phyloP scores from a whole-genome alignment of 2,113 vertebrate species.

The Gasterosteus aculeatus region DNA sequence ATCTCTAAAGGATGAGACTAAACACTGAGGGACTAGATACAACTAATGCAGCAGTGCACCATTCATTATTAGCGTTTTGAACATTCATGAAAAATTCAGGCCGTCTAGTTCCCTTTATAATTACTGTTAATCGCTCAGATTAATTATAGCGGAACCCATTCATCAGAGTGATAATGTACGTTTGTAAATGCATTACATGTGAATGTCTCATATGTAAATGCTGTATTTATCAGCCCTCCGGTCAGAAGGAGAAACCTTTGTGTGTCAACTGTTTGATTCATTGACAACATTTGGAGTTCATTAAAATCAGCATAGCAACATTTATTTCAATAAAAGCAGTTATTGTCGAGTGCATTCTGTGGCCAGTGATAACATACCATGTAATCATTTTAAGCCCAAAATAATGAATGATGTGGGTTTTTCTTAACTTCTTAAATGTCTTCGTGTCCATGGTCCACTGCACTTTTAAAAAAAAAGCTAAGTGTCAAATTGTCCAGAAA shows the following conservation, averaged over 20 bases:
- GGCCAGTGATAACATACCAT: constrained; percentile 10
- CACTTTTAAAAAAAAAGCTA: neutral
- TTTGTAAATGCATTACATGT: constrained; percentile 27
- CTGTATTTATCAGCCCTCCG: constrained; percentile 38
- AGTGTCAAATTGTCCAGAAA: neutral
- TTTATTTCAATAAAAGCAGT: constrained; percentile 30
- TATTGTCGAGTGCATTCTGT: constrained; percentile 4
- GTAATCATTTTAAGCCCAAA: neutral
- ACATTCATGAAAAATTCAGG: constrained; percentile 34
- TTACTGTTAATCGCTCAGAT: constrained; percentile 46
- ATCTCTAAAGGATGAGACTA: constrained; percentile 32
- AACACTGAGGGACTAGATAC: constrained; percentile 39
- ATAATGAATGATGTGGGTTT: neutral
- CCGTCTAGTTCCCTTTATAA: constrained; percentile 25
- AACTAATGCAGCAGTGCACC: constrained; percentile 1
- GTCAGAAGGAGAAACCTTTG: constrained; percentile 36
- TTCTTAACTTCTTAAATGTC: neutral
- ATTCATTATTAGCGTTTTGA: constrained; percentile 30
- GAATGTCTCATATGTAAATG: constrained; percentile 38
- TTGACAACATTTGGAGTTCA: constrained; percentile 17
- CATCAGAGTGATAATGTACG: constrained; percentile 19
- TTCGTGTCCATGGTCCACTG: neutral
- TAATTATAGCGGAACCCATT: constrained; percentile 30
- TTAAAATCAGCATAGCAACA: constrained; percentile 16
- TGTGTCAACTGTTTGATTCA: constrained; percentile 12